Percentiles rank a stretch among this genome's conserved stretches.
These are phyloP conservation scores for Protomyctophum bolini DNA, from an alignment of 2,113 vertebrate species.

Conservation along the genomic window DNA sequence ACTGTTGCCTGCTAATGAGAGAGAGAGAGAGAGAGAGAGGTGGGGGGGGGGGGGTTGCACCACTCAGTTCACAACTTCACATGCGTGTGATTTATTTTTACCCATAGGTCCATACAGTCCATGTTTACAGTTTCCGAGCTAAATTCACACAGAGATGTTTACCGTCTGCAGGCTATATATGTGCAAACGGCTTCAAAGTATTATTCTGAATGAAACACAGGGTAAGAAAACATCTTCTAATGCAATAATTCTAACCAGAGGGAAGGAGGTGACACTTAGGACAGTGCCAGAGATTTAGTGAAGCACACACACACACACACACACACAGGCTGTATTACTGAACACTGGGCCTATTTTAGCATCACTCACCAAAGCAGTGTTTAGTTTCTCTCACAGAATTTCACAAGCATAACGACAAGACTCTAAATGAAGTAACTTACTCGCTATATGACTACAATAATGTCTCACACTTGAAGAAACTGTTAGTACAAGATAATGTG, in stretches of 20 bases:
- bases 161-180: constrained; percentile 8
- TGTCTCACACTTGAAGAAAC: not conserved
- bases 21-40: too few relatives aligned
- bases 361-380: constrained; percentile 42
- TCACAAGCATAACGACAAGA: constrained; percentile 43
- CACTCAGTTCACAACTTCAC: too few relatives aligned
- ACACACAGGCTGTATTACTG: constrained; percentile 38
- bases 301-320: constrained; percentile 40
- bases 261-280: constrained; percentile 38
- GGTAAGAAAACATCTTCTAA: constrained; percentile 38
- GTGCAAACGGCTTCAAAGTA: constrained; percentile 8
- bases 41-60: too few relatives aligned
- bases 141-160: too few relatives aligned
- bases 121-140: not conserved
- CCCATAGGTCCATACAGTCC: not conserved
- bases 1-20: too few relatives aligned
- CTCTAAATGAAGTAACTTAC: constrained; percentile 17
- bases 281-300: constrained; percentile 51
- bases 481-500: not conserved
- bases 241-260: constrained; percentile 40
- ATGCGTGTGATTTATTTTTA: too few relatives aligned
- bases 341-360: constrained; percentile 65
- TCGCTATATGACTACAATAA: not conserved
- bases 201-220: constrained; percentile 7
- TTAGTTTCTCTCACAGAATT: constrained; percentile 50